A percentile compares a stretch with the other conserved stretches of the same genome.
phyloP scores from a whole-genome alignment of 2,888 invertebrate species.

The Penaeus monodon region DNA sequence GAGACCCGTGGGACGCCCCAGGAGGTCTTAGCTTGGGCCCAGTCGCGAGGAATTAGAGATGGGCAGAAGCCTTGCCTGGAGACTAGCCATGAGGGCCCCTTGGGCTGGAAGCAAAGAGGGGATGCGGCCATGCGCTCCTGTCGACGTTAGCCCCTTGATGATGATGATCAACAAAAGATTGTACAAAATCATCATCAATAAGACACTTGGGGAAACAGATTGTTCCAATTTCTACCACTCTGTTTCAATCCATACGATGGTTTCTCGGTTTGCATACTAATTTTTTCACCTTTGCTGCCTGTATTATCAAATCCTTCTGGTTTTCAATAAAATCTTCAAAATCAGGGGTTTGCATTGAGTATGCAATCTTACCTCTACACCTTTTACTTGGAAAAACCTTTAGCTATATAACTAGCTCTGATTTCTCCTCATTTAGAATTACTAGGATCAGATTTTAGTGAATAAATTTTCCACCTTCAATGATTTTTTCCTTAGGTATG shows the following conservation, averaged over 20 bases:
- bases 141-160: too few species aligned
- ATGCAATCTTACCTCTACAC: background rate
- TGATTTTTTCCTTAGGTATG: too few species aligned
- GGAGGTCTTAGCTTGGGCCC: too few species aligned
- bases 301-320: background rate
- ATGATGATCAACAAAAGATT: too few species aligned
- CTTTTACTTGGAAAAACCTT: background rate
- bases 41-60: too few species aligned
- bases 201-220: too few species aligned
- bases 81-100: too few species aligned
- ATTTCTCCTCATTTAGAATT: background rate
- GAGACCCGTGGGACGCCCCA: too few species aligned
- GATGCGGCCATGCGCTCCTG: too few species aligned
- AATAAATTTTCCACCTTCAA: background rate
- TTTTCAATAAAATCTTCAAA: conserved; percentile 3
- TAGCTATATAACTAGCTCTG: conserved; percentile 5
- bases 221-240: conserved; percentile 1
- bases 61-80: too few species aligned
- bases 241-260: background rate
- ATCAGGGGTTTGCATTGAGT: background rate
- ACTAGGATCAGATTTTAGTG: background rate
- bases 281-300: background rate
- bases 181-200: too few species aligned
- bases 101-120: too few species aligned
- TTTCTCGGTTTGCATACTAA: background rate